Percentiles rank a stretch among this genome's conserved stretches.
phyloP scores from a whole-genome alignment of 2,797 vertebrate genomes.

The Zalophus californianus region DNA sequence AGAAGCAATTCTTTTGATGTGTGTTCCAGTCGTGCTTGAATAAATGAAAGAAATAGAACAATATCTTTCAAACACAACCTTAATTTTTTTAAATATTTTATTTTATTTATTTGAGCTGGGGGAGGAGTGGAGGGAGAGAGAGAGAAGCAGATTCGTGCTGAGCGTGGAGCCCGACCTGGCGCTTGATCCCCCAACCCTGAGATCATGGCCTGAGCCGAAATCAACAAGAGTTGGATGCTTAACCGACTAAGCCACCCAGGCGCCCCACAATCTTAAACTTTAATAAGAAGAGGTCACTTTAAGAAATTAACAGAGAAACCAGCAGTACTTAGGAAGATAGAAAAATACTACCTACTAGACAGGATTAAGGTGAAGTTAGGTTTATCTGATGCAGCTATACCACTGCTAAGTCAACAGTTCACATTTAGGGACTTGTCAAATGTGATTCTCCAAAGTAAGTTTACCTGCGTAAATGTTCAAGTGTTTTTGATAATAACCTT shows the following conservation, averaged over 20 bases:
- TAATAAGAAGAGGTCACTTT: not conserved
- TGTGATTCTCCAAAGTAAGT: not conserved
- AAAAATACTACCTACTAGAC: not conserved
- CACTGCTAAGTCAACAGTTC: not conserved
- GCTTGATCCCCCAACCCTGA: not conserved
- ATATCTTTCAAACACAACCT: not conserved
- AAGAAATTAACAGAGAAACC: not conserved
- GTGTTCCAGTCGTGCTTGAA: not conserved
- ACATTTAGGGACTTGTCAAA: not conserved
- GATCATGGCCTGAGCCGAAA: not conserved
- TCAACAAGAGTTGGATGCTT: not conserved
- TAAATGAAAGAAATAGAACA: slow-evolving; percentile 21
- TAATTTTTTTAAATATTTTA: not conserved
- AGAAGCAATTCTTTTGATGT: not conserved
- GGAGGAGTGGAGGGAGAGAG: not conserved
- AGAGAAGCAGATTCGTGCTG: not conserved
- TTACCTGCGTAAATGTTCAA: not conserved
- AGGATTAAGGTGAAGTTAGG: not conserved
- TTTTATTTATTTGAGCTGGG: not conserved
- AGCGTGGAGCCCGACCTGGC: not conserved
- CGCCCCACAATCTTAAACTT: not conserved
- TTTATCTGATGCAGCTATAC: not conserved
- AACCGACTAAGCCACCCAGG: not conserved
- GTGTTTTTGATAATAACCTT: slow-evolving; percentile 24
- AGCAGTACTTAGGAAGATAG: not conserved